These are phyloP conservation scores for Heliocidaris tuberculata DNA, from an alignment of 35 echinoderm and acorn worm genomes.

Conservation along the genomic window DNA sequence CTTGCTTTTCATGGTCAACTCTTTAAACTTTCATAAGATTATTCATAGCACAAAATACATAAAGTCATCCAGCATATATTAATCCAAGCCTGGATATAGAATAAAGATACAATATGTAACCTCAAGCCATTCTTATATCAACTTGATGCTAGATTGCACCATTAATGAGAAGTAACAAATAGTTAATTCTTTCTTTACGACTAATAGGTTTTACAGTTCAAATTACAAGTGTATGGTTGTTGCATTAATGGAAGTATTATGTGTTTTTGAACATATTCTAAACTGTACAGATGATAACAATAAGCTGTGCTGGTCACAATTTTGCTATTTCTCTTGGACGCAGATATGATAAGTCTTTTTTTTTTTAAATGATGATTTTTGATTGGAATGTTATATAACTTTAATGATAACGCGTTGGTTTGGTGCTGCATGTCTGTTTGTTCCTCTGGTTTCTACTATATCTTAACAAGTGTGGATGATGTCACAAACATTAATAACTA, in stretches of 20 bases:
- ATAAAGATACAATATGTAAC: no score
- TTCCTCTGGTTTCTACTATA: neutral
- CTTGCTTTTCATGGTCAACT: no score
- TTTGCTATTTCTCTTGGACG: neutral
- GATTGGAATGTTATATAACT: neutral
- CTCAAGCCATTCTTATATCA: no score
- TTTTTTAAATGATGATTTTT: neutral
- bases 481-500: neutral
- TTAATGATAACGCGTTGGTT: neutral
- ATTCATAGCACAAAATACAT: neutral
- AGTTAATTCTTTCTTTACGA: no score
- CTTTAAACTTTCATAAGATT: no score
- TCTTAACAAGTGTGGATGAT: no score
- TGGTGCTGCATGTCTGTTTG: neutral
- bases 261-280: neutral
- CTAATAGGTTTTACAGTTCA: no score
- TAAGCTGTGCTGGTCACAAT: slow-evolving; percentile 9
- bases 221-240: neutral
- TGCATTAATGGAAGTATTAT: neutral
- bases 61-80: no score
- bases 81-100: no score
- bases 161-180: no score
- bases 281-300: neutral
- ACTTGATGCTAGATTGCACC: no score
- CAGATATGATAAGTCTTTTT: neutral